Evolutionary conservation across 1,140 invertebrate species (phyloP).

Genomic region (Zophobas atratus): DNA sequence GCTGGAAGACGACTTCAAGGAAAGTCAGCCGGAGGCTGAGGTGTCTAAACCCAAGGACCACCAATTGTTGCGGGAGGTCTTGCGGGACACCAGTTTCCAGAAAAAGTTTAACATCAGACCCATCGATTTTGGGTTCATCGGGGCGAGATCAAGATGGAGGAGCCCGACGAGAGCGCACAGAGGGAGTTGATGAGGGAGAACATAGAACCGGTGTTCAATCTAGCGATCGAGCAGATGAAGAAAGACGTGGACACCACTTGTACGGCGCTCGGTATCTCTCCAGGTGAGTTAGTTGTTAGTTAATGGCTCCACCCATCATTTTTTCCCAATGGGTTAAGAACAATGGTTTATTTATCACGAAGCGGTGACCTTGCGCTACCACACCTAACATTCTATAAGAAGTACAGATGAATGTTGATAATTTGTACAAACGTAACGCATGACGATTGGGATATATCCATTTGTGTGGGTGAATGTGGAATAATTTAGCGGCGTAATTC

Average conservation of each 20-base stretch:
- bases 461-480: conserved; percentile 47
- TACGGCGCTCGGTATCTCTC: conserved; percentile 86
- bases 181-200: conserved; percentile 75
- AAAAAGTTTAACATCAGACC: conserved; percentile 85
- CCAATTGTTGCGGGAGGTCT: conserved; percentile 83
- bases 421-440: conserved; percentile 26
- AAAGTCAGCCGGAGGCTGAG: conserved; percentile 51
- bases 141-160: conserved; percentile 74
- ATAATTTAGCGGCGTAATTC: conserved; percentile 35
- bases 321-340: background rate
- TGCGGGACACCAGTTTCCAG: conserved; percentile 88
- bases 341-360: conserved; percentile 32
- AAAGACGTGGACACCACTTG: conserved; percentile 90
- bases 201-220: conserved; percentile 86
- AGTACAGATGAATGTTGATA: conserved; percentile 34
- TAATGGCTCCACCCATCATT: conserved; percentile 20
- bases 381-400: conserved; percentile 35
- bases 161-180: conserved; percentile 69
- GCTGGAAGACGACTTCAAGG: conserved; percentile 58
- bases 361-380: conserved; percentile 31
- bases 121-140: conserved; percentile 76
- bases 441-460: conserved; percentile 14
- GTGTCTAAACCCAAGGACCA: conserved; percentile 75
- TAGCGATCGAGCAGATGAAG: conserved; percentile 89
- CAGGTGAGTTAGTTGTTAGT: conserved; percentile 75